Percentiles rank a stretch among this genome's conserved stretches.
Conservation (phyloP, 1,140 invertebrate genomes). For the Spodoptera frugiperda region DNA sequence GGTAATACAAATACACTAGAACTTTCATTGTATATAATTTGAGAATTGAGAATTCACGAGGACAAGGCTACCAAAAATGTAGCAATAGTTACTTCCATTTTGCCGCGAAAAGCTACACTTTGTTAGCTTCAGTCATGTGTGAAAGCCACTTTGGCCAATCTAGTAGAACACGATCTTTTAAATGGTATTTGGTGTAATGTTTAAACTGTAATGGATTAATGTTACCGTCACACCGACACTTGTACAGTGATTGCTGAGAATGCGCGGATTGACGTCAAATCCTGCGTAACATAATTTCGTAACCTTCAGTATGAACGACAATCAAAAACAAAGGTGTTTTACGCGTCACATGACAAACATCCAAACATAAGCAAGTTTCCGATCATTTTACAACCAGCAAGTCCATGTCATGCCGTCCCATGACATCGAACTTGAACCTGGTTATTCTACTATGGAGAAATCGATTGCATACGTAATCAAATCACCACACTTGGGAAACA, state of each 20-base stretch:
- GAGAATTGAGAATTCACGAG: no score
- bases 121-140: background rate
- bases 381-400: background rate
- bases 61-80: no score
- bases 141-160: slow-evolving; percentile 9
- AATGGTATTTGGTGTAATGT: background rate
- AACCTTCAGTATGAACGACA: slow-evolving; percentile 17
- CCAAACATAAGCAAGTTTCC: background rate
- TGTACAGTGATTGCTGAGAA: background rate
- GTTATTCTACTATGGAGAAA: slow-evolving; percentile 15
- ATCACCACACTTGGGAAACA: slow-evolving; percentile 19
- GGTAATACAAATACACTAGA: no score
- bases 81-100: background rate
- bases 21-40: no score
- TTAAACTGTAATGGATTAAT: background rate
- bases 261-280: slow-evolving; percentile 18
- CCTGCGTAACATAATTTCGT: slow-evolving; percentile 19
- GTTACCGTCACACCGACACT: background rate
- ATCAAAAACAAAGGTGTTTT: slow-evolving; percentile 22
- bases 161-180: background rate
- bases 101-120: background rate
- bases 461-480: background rate
- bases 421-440: slow-evolving; percentile 42
- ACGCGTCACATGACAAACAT: background rate
- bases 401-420: background rate